A percentile compares a stretch with the other conserved stretches of the same genome.
phyloP scores from a whole-genome alignment of 1,140 invertebrate species.

The Eumaeus atala region DNA sequence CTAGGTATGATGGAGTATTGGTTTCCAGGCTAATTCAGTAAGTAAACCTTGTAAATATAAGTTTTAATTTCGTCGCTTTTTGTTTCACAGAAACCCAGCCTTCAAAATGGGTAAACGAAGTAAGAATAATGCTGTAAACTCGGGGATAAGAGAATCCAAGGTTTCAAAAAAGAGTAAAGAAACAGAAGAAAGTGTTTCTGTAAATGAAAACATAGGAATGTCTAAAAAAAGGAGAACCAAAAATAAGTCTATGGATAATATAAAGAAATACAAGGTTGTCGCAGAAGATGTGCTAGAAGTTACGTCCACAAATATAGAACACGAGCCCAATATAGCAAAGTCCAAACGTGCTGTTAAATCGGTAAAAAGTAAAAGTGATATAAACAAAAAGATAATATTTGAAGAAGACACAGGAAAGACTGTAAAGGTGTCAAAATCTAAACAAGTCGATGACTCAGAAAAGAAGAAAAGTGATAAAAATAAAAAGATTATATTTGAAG shows the following conservation, averaged over 20 bases:
- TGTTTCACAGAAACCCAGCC: too few species aligned
- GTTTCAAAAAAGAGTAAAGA: not conserved
- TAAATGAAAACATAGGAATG: not conserved
- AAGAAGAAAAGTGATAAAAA: conserved; percentile 10
- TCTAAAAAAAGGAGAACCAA: not conserved
- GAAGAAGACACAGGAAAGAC: not conserved
- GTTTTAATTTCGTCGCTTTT: too few species aligned
- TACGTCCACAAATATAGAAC: not conserved
- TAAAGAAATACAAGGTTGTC: not conserved
- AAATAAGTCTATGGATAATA: not conserved
- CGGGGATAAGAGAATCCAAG: not conserved
- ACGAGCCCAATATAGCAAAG: not conserved
- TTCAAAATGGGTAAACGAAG: not conserved
- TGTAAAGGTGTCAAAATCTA: not conserved
- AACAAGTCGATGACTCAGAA: not conserved
- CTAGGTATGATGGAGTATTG: too few species aligned
- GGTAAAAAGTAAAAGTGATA: not conserved
- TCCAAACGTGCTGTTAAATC: not conserved
- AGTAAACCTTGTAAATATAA: too few species aligned
- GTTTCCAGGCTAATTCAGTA: too few species aligned
- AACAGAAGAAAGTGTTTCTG: not conserved
- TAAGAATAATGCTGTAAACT: not conserved
- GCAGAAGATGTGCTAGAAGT: not conserved
- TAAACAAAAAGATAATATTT: not conserved
- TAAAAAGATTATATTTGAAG: conserved; percentile 30